These are phyloP conservation scores for Patiria miniata DNA, from an alignment of 35 echinoderm and acorn worm genomes.

Conservation along the genomic window DNA sequence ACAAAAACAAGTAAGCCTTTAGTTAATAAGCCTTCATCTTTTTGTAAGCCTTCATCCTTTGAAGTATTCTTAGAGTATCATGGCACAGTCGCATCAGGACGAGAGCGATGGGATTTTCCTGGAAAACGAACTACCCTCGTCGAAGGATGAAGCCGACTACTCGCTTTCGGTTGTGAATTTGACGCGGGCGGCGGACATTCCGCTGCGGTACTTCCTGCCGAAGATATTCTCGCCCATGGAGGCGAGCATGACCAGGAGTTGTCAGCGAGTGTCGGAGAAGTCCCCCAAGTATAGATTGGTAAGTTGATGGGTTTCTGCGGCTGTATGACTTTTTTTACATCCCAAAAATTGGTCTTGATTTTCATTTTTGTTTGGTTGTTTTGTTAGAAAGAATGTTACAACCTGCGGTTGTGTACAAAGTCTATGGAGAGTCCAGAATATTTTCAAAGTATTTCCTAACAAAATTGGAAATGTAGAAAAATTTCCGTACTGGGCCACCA, in stretches of 20 bases:
- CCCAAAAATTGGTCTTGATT: too few species aligned
- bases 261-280: constrained; percentile 45
- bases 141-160: constrained; percentile 54
- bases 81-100: constrained; percentile 21
- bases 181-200: constrained; percentile 55
- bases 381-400: background rate
- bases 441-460: too few species aligned
- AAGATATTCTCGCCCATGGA: constrained; percentile 77
- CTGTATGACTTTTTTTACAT: background rate
- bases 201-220: constrained; percentile 60
- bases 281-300: constrained; percentile 60
- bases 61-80: background rate
- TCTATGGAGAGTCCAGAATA: too few species aligned
- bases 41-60: too few species aligned
- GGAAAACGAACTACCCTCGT: constrained; percentile 37
- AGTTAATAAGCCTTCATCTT: too few species aligned
- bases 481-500: too few species aligned
- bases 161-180: constrained; percentile 56
- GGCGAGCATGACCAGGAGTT: constrained; percentile 55
- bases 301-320: background rate
- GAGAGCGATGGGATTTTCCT: constrained; percentile 63
- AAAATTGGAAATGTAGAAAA: too few species aligned
- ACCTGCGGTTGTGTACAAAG: too few species aligned
- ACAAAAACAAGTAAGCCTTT: too few species aligned
- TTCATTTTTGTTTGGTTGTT: background rate